Base-by-base conservation (phyloP, 2,113 vertebrate genomes). In the Percina caprodes region DNA sequence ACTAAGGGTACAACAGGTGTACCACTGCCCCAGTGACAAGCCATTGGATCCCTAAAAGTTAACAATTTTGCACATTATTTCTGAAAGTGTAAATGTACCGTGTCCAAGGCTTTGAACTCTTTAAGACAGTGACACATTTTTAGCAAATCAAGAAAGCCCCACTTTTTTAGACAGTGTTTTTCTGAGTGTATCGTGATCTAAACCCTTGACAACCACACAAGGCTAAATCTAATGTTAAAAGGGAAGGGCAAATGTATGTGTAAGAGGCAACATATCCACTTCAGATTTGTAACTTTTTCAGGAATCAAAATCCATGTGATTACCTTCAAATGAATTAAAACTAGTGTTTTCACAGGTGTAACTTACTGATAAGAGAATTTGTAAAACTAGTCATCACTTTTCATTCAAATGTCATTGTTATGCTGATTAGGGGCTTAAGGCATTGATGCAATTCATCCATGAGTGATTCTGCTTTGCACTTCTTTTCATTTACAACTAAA, bases 121-220 rank as follows among this genome's bases (percentile, higher is more conserved):
- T 55, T 18, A 59, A 81, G 85, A 93, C 85, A 86, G 61, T 85
- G 89, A 94, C 81, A 83, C 79, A 86, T 89, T 86, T 39, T 90
- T 69, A 70, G 52, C 80, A 86, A 87, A 88, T 85, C 73, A 90
- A 79, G 49, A 86, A 87, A 83, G 33, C 3, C 1, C 21, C 46
- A 67, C 63, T 62, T 77, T 45, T 48, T 42, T 58, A 73, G 68
- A 52, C 56, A 0, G 15, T 49, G 67, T 77, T 74, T 74, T 67
- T 74, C 61, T 16, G 18, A 10, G 16, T 66, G 21, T 58, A 30
- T 9, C 45, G 51, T 61, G 45, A 69, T 58, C 33, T 49, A 9
- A 62, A 12, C 21, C 48, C 49, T n/a, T 4, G 0, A 1, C 5
- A 72, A 42, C 45, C 19, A 9, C 58, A 69, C 18, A 0, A 35